A percentile compares a stretch with the other conserved stretches of the same genome.
These are phyloP conservation scores for Drosophila kepulauana DNA, from an alignment of 1,140 invertebrate species.

Conservation along the genomic window DNA sequence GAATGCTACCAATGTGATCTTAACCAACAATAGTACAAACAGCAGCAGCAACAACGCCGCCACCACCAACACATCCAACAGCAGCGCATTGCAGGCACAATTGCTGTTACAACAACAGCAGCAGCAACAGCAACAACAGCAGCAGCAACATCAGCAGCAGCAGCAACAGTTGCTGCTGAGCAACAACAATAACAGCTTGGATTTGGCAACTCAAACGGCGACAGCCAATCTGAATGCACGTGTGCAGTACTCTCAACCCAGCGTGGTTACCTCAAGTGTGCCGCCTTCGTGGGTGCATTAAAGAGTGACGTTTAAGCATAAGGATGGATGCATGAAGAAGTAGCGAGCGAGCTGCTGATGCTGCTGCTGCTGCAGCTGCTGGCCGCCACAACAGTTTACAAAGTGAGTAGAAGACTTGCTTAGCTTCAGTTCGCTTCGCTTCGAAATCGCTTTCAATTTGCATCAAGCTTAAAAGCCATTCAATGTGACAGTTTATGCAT, in stretches of 20 bases:
- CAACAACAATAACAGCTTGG: constrained; percentile 74
- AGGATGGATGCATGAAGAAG: constrained; percentile 5
- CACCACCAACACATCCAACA: constrained; percentile 36
- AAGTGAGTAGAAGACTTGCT: constrained; percentile 59
- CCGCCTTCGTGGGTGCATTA: constrained; percentile 90
- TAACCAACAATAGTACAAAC: constrained; percentile 72
- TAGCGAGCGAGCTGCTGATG: constrained; percentile 12
- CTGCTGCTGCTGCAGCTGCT: constrained; percentile 51
- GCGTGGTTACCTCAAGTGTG: constrained; percentile 85
- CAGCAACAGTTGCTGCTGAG: constrained; percentile 68
- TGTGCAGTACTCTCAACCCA: constrained; percentile 85
- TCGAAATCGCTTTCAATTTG: constrained; percentile 66
- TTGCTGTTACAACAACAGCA: constrained; percentile 62
- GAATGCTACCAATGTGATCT: constrained; percentile 57
- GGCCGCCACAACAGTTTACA: constrained; percentile 76
- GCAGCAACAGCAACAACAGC: constrained; percentile 68
- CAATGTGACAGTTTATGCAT: constrained; percentile 79
- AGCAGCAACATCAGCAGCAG: constrained; percentile 60
- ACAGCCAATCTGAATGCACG: constrained; percentile 72
- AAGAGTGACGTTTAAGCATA: constrained; percentile 18
- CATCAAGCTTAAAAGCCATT: constrained; percentile 73
- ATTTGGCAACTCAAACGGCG: constrained; percentile 69
- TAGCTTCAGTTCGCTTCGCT: background rate
- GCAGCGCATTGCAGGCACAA: constrained; percentile 60
- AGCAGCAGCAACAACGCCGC: constrained; percentile 40